These are phyloP conservation scores for Macaria liturata DNA, from an alignment of 2,888 invertebrate species.

Conservation along the genomic window DNA sequence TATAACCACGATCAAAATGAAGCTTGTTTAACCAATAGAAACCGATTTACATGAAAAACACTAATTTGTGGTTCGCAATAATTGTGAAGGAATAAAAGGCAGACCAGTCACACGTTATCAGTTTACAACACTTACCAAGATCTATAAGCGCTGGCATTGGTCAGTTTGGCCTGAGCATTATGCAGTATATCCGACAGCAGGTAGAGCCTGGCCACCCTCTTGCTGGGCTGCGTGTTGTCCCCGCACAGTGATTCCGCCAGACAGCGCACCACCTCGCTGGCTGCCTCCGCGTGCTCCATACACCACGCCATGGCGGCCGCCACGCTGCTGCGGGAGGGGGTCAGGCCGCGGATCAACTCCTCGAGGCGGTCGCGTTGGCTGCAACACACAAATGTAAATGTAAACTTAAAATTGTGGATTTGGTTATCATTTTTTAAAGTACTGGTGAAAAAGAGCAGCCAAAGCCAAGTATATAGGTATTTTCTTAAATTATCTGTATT, in stretches of 20 bases:
- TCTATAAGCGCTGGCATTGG: slow-evolving; percentile 96
- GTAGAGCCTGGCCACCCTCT: slow-evolving; percentile 96
- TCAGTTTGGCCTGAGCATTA: slow-evolving; percentile 97
- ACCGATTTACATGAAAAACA: too few species aligned
- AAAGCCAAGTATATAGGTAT: too few species aligned
- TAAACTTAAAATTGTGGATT: too few species aligned
- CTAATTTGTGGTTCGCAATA: too few species aligned
- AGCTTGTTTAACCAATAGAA: too few species aligned
- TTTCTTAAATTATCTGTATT: too few species aligned
- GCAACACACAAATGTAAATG: slow-evolving; percentile 35
- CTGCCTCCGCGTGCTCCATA: slow-evolving; percentile 98
- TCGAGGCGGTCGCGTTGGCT: slow-evolving; percentile 97
- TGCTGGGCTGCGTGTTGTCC: slow-evolving; percentile 89
- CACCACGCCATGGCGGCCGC: slow-evolving; percentile 99
- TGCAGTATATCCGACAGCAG: slow-evolving; percentile 98
- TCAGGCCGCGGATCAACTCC: slow-evolving; percentile 93
- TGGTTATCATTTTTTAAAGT: too few species aligned
- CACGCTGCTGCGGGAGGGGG: slow-evolving; percentile 90
- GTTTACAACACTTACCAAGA: slow-evolving; percentile 85
- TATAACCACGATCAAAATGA: too few species aligned
- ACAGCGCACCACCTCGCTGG: slow-evolving; percentile 96
- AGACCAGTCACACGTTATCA: too few species aligned
- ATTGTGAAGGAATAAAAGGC: too few species aligned
- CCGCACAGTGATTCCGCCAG: slow-evolving; percentile 94
- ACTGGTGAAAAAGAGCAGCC: too few species aligned